A percentile compares a stretch with the other conserved stretches of the same genome.
phyloP scores from a whole-genome alignment of 2,888 invertebrate species.

The Dascillus cervinus region DNA sequence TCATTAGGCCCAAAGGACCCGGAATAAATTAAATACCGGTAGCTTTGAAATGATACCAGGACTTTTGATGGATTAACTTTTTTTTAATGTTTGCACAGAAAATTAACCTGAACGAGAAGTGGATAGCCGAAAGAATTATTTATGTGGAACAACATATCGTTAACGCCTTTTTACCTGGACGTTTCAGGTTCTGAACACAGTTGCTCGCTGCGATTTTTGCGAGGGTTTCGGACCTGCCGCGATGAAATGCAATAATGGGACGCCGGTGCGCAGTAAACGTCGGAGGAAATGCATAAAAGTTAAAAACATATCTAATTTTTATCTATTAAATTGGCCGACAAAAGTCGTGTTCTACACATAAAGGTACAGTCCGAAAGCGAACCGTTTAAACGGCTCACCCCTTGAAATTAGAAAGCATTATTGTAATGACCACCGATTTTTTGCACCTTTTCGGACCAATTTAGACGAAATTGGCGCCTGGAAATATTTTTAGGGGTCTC shows the following conservation, averaged over 20 bases:
- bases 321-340: slow-evolving; percentile 25
- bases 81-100: slow-evolving; percentile 34
- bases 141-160: slow-evolving; percentile 32
- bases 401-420: too few species aligned
- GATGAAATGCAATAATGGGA: slow-evolving; percentile 9
- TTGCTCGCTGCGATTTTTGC: slow-evolving; percentile 2
- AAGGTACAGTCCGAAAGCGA: too few species aligned
- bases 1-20: slow-evolving; percentile 4
- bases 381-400: too few species aligned
- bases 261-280: slow-evolving; percentile 28
- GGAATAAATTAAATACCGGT: slow-evolving; percentile 15
- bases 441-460: too few species aligned
- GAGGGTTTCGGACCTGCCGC: too few species aligned
- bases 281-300: slow-evolving; percentile 30
- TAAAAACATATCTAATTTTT: slow-evolving; percentile 28
- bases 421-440: too few species aligned
- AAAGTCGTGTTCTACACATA: slow-evolving; percentile 27
- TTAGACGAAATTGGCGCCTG: too few species aligned
- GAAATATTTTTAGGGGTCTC: too few species aligned
- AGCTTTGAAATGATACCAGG: slow-evolving; percentile 17
- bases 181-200: slow-evolving; percentile 21
- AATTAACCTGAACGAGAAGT: slow-evolving; percentile 31
- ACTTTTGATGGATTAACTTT: slow-evolving; percentile 24
- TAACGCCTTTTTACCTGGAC: slow-evolving; percentile 32
- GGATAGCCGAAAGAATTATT: slow-evolving; percentile 31